Conservation (phyloP, 2,113 vertebrate species). For the Podarcis muralis region DNA sequence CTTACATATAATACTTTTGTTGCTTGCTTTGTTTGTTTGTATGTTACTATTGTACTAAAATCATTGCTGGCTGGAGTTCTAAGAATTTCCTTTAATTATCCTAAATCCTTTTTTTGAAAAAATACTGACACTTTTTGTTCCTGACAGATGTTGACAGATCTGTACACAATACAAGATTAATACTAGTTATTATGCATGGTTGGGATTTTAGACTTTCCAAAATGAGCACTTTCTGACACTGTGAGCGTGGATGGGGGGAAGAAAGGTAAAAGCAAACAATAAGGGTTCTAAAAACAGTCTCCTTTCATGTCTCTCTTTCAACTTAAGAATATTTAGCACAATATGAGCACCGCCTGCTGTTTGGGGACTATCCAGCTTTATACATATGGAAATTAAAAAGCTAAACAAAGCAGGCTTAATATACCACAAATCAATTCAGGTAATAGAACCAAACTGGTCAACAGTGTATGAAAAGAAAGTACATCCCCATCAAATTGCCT, state of each 20-base stretch:
- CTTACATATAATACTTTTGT: background rate
- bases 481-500: conserved; percentile 49
- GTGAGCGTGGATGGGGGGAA: conserved; percentile 48
- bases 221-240: conserved; percentile 64
- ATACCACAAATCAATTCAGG: conserved; percentile 38
- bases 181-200: conserved; percentile 47
- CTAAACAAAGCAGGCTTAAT: conserved; percentile 50
- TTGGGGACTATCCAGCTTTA: conserved; percentile 61
- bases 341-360: conserved; percentile 61
- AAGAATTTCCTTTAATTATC: conserved; percentile 16
- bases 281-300: conserved; percentile 62
- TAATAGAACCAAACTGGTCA: conserved; percentile 58
- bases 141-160: conserved; percentile 55
- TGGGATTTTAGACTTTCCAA: conserved; percentile 60
- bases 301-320: conserved; percentile 56
- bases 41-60: conserved; percentile 4
- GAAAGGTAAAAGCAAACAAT: conserved; percentile 62
- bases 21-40: conserved; percentile 1
- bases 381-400: conserved; percentile 60
- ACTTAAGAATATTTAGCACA: conserved; percentile 68
- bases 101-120: background rate
- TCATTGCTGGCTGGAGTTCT: background rate
- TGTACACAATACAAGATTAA: conserved; percentile 51
- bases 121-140: conserved; percentile 11
- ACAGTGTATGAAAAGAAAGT: conserved; percentile 54